A percentile compares a stretch with the other conserved stretches of the same genome.
Evolutionary conservation across 30 jellyfish, hydroid and myxozoan species (phyloP).

Genomic region (Aurelia aurita): DNA sequence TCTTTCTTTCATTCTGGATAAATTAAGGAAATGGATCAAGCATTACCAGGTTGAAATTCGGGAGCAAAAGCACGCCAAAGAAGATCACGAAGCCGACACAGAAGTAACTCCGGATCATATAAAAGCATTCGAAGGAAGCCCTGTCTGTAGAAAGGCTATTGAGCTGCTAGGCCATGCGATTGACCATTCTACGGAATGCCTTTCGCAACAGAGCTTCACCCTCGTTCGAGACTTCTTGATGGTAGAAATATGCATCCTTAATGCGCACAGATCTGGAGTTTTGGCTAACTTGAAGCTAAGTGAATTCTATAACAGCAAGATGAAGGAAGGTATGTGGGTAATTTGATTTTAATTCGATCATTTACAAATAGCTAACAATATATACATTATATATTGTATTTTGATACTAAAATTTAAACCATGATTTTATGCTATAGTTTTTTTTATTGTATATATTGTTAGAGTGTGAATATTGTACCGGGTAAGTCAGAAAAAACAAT

Average conservation of each 20-base stretch:
- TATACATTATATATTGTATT: too few relatives aligned
- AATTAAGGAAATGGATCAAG: not conserved
- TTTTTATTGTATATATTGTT: too few relatives aligned
- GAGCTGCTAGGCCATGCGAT: not conserved
- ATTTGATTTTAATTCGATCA: too few relatives aligned
- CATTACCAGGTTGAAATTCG: not conserved
- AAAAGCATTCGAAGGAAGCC: not conserved
- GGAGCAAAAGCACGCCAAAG: not conserved
- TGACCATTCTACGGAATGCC: not conserved
- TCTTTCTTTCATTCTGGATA: not conserved
- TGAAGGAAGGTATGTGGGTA: not conserved
- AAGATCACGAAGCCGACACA: not conserved
- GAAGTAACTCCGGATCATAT: not conserved
- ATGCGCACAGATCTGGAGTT: slow-evolving; percentile 1
- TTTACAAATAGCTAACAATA: too few relatives aligned
- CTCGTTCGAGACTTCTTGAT: not conserved
- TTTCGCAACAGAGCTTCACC: not conserved
- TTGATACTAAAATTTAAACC: too few relatives aligned
- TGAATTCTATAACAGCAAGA: not conserved
- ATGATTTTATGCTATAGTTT: too few relatives aligned
- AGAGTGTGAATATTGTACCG: too few relatives aligned
- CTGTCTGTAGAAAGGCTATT: slow-evolving; percentile 2
- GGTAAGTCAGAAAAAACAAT: too few relatives aligned
- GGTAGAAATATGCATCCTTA: not conserved
- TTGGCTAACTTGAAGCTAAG: not conserved